A percentile compares a stretch with the other conserved stretches of the same genome.
Conservation (phyloP, 2,888 invertebrate species). For the Digitonthophagus gazella region DNA sequence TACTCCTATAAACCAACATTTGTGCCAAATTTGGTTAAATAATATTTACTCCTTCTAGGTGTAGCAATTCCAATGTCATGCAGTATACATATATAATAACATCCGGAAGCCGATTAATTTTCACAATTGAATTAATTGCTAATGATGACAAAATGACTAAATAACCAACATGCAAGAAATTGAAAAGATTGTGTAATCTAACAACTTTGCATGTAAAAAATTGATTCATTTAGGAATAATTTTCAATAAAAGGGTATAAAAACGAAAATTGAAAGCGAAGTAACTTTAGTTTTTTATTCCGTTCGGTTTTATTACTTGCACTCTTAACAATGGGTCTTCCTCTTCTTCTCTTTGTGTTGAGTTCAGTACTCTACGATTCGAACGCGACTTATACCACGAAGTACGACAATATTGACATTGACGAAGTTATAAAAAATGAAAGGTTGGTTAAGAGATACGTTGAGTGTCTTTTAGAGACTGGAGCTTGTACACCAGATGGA, state of each 20-base stretch:
- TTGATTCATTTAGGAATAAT: no score
- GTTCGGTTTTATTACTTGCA: no score
- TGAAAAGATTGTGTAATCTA: not conserved
- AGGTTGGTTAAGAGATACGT: conserved; percentile 66
- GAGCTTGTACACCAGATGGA: conserved; percentile 66
- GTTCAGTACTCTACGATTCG: conserved; percentile 6
- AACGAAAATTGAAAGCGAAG: not conserved
- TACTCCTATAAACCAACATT: no score
- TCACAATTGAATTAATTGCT: not conserved
- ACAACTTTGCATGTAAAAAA: not conserved
- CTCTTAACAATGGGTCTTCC: not conserved
- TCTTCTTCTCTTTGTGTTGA: not conserved
- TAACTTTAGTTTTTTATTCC: not conserved
- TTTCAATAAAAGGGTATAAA: no score
- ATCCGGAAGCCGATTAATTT: not conserved
- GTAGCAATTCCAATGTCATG: no score
- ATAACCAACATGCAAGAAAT: not conserved
- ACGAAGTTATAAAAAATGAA: conserved; percentile 63
- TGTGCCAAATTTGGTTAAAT: no score
- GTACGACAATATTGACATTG: conserved; percentile 68
- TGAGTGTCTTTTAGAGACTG: conserved; percentile 63
- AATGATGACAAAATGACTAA: not conserved
- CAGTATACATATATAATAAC: no score
- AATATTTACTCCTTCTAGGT: no score
- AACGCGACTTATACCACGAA: conserved; percentile 61